Evolutionary conservation across 2,888 invertebrate genomes (phyloP).

Genomic region (Thera britannica): DNA sequence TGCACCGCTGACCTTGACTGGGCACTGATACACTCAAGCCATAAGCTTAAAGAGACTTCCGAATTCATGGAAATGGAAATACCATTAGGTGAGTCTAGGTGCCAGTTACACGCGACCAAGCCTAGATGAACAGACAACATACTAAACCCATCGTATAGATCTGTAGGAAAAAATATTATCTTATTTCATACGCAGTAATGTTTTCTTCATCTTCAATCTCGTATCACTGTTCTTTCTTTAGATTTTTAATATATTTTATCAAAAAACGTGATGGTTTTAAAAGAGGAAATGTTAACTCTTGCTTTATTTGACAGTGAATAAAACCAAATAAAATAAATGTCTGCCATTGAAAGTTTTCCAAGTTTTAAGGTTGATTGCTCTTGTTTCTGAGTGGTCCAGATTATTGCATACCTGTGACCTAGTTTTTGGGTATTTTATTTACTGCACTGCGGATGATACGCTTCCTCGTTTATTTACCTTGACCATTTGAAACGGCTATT

Average conservation of each 20-base stretch:
- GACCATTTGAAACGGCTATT: slow-evolving; percentile 10
- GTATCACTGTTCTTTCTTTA: not conserved
- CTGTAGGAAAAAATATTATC: too few relatives aligned
- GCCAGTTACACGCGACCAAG: too few relatives aligned
- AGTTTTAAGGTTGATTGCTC: not conserved
- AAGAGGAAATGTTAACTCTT: too few relatives aligned
- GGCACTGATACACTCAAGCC: slow-evolving; percentile 33
- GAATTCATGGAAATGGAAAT: not conserved
- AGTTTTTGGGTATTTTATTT: not conserved
- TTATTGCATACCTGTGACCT: not conserved
- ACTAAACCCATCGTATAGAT: too few relatives aligned
- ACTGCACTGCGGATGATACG: slow-evolving; percentile 9
- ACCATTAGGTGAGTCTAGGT: not conserved
- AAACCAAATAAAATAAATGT: too few relatives aligned
- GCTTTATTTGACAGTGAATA: too few relatives aligned
- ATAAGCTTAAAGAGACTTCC: slow-evolving; percentile 23
- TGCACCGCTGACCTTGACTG: slow-evolving; percentile 60
- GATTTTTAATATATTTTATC: too few relatives aligned
- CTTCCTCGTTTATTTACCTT: slow-evolving; percentile 12
- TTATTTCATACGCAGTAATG: not conserved
- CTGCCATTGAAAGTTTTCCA: not conserved
- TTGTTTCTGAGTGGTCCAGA: not conserved
- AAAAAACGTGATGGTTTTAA: too few relatives aligned
- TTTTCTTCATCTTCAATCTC: not conserved
- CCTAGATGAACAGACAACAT: too few relatives aligned